These are phyloP conservation scores for Denticeps clupeoides DNA, from an alignment of 2,797 vertebrate species.

Conservation along the genomic window DNA sequence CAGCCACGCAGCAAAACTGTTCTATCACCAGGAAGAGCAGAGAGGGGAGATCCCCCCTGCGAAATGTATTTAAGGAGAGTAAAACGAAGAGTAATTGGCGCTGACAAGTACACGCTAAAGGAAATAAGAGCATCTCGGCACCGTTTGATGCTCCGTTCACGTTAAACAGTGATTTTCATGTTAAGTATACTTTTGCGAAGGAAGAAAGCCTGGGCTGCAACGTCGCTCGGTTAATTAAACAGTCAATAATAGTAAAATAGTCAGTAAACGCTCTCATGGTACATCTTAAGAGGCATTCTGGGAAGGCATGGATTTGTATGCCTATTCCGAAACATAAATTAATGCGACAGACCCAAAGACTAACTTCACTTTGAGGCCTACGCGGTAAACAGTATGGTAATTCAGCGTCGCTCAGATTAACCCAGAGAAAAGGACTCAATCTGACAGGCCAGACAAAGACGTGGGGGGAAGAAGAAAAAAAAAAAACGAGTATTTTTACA, in stretches of 20 bases:
- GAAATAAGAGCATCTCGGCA: neutral
- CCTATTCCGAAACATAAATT: slow-evolving; percentile 30
- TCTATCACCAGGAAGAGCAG: too few species aligned
- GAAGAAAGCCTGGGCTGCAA: slow-evolving; percentile 15
- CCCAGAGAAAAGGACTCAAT: neutral
- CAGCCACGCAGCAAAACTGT: too few species aligned
- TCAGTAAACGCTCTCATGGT: slow-evolving; percentile 24
- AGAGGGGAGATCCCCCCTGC: neutral
- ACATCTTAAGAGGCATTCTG: slow-evolving; percentile 25
- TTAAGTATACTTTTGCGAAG: slow-evolving; percentile 12
- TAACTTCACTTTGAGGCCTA: slow-evolving; percentile 21
- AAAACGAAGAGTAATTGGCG: slow-evolving; percentile 2
- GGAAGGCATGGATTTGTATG: slow-evolving; percentile 26
- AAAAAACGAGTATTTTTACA: too few species aligned
- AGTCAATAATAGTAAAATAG: slow-evolving; percentile 31
- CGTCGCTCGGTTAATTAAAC: slow-evolving; percentile 38
- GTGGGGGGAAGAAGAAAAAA: too few species aligned
- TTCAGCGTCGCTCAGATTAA: slow-evolving; percentile 20
- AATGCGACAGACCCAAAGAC: slow-evolving; percentile 28
- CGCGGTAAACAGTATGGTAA: slow-evolving; percentile 30
- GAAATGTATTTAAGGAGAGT: slow-evolving; percentile 1
- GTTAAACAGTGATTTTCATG: slow-evolving; percentile 13
- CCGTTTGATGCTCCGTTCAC: slow-evolving; percentile 7
- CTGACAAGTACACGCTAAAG: neutral
- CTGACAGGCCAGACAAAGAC: neutral